Conservation (phyloP, 2,888 invertebrate species). For the Rotaria sp. region DNA sequence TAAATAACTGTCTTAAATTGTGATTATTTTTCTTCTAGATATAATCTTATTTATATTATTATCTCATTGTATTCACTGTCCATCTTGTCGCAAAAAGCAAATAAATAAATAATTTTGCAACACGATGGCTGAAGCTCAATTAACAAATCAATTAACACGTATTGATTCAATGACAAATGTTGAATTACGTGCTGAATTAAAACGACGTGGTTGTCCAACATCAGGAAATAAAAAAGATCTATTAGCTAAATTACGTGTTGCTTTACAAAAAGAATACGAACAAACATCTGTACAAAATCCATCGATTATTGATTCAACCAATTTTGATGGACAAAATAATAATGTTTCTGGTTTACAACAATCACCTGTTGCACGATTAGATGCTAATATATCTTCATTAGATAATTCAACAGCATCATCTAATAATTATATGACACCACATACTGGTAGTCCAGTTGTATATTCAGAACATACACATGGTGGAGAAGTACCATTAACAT, state of each 20-base stretch:
- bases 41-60: not conserved
- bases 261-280: slow-evolving; percentile 29
- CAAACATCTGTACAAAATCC: not conserved
- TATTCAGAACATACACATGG: not conserved
- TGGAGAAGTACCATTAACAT: not conserved
- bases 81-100: not conserved
- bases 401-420: not conserved
- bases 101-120: not conserved
- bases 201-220: slow-evolving; percentile 33
- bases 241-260: slow-evolving; percentile 25
- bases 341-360: not conserved
- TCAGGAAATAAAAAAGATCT: slow-evolving; percentile 40
- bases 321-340: not conserved
- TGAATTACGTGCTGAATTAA: slow-evolving; percentile 33
- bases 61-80: not conserved
- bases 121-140: slow-evolving; percentile 14
- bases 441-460: not conserved
- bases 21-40: not conserved
- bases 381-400: not conserved
- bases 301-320: not conserved
- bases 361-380: not conserved
- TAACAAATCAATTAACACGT: slow-evolving; percentile 30
- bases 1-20: not conserved
- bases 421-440: slow-evolving; percentile 16
- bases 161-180: slow-evolving; percentile 20